A percentile compares a stretch with the other conserved stretches of the same genome.
phyloP scores from a whole-genome alignment of 2,888 invertebrate species.

The Apeira syringaria region DNA sequence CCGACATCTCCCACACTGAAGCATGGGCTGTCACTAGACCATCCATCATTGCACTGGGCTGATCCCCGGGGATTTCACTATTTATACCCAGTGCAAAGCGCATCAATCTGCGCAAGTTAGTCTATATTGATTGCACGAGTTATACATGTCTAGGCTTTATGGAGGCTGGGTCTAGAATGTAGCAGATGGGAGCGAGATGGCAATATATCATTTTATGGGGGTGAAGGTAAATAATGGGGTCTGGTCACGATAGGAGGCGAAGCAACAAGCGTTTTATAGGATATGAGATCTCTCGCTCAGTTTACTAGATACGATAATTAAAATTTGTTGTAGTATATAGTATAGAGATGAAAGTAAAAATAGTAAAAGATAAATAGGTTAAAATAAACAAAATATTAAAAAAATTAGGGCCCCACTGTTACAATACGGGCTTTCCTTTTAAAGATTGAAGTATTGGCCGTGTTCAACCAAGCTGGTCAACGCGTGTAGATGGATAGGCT shows the following conservation, averaged over 20 bases:
- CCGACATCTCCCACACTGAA: background rate
- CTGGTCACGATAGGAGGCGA: background rate
- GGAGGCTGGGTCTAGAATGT: conserved; percentile 20
- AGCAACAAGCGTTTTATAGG: conserved; percentile 2
- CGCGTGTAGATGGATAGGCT: too few relatives aligned
- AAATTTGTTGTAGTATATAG: too few relatives aligned
- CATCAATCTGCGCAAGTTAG: conserved; percentile 25
- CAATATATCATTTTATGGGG: conserved; percentile 8
- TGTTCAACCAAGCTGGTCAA: too few relatives aligned
- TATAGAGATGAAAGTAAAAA: too few relatives aligned
- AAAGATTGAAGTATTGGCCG: too few relatives aligned
- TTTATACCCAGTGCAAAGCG: conserved; percentile 23
- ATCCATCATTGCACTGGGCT: conserved; percentile 23
- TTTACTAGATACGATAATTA: too few relatives aligned
- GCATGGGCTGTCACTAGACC: conserved; percentile 19
- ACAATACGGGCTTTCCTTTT: too few relatives aligned
- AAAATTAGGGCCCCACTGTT: too few relatives aligned
- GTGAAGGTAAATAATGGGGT: conserved; percentile 11
- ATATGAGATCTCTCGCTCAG: too few relatives aligned
- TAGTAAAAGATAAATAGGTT: too few relatives aligned
- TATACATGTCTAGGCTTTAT: conserved; percentile 12
- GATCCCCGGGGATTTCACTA: conserved; percentile 5
- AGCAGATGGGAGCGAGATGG: conserved; percentile 22
- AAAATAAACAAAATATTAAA: too few relatives aligned
- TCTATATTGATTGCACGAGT: conserved; percentile 20